These are phyloP conservation scores for Nyctibius grandis DNA, from an alignment of 2,797 vertebrate genomes.

Conservation along the genomic window DNA sequence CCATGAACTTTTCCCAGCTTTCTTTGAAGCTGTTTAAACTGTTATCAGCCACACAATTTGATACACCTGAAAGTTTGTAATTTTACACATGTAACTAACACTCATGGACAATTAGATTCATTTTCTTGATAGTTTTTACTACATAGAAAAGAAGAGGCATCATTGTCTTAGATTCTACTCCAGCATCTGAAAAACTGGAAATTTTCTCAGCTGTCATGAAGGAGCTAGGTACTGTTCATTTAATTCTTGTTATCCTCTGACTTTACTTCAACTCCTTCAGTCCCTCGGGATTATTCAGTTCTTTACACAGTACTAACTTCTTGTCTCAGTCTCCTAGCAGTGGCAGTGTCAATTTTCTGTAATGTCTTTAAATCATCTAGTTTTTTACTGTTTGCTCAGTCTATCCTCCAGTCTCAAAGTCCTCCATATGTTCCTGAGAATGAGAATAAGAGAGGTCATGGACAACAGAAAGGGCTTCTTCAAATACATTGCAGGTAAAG, in stretches of 20 bases:
- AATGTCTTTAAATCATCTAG: neutral
- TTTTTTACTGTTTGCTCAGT: neutral
- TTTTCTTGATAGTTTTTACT: neutral
- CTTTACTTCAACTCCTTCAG: neutral
- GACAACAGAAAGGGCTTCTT: too few species aligned
- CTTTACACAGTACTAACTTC: neutral
- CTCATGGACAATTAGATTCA: neutral
- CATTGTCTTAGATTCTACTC: neutral
- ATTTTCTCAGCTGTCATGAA: neutral
- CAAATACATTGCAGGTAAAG: too few species aligned
- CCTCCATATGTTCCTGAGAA: neutral
- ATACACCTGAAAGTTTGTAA: neutral
- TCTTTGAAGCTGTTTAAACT: neutral
- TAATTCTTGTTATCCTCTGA: neutral
- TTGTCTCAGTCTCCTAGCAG: neutral
- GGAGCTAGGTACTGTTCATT: neutral
- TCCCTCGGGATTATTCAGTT: neutral
- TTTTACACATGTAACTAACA: neutral
- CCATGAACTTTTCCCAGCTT: neutral
- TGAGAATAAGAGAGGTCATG: too few species aligned
- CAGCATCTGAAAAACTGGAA: neutral
- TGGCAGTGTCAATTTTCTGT: neutral
- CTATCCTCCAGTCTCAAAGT: neutral
- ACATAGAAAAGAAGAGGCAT: neutral
- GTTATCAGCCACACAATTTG: neutral